Evolutionary conservation across 2,797 vertebrate species (phyloP), one percentile per base, ranked within the genome.

Genomic region (Siniperca obscura): DNA sequence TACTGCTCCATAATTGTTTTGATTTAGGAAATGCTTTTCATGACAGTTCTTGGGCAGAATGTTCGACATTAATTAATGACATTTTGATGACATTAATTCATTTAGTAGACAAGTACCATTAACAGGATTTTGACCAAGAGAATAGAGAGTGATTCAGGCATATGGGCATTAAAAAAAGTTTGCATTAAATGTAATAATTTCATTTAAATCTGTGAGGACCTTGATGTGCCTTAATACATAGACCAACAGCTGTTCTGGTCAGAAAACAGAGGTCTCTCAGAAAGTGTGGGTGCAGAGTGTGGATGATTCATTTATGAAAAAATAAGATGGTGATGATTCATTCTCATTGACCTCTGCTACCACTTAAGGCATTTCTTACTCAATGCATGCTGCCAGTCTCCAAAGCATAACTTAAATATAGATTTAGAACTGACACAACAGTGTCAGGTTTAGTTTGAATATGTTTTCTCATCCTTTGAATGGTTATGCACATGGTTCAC

Each of bases 301-400:
- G 27, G 67, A 78, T 84, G 56, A 74, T 40, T 80, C 87, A 90
- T 82, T 59, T 67, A 70, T 34, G 52, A 48, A 50, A 62, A 82
- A 81, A 86, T 74, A 62, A 76, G 44, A 36, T 67, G 59, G 14
- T 40, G 61, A 81, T 90, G 68, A 90, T 73, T 92, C 48, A 83
- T 87, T 88, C 66, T 81, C 66, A 83, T 90, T 82, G 76, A 30
- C 61, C 72, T 76, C 78, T 44, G 79, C 76, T 52, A 48, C 78
- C 78, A 86, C 72, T 55, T 56, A 76, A 52, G 83, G 82, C 76
- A 57, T 56, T 64, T 79, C 69, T 57, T 75, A 59, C 70, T 82
- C 60, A 70, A 55, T 85, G 76, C 70, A 53, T 68, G 64, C 52
- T 65, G 62, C 53, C 46, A 70, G 65, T 82, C 79, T 84, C 70